phyloP scores from a whole-genome alignment of 2,113 vertebrate genomes.

The Ceyx melanurus region DNA sequence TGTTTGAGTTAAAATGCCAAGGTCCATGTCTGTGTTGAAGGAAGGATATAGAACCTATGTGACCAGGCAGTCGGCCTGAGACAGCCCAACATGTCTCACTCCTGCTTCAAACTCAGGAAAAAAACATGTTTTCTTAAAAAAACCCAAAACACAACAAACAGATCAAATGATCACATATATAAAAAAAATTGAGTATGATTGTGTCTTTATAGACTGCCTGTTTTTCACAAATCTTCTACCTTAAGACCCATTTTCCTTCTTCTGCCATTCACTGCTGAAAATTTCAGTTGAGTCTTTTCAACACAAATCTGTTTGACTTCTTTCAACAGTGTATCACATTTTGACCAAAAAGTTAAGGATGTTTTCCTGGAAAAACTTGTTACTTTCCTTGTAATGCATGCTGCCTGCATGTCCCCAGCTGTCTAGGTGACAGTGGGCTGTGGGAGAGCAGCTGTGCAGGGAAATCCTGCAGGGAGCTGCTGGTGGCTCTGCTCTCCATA shows the following conservation, averaged over 20 bases:
- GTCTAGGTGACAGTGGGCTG: not conserved
- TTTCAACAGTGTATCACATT: constrained; percentile 3
- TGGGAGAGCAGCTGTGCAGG: not conserved
- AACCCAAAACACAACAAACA: not conserved
- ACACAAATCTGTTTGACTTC: not conserved
- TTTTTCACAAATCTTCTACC: not conserved
- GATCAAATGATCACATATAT: not conserved
- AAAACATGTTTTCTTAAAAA: not conserved
- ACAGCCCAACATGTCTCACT: accelerated
- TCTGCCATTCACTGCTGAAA: not conserved
- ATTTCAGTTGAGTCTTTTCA: not conserved
- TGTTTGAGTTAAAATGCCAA: not conserved
- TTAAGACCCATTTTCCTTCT: not conserved
- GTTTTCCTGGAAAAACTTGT: not conserved
- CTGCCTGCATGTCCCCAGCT: not conserved
- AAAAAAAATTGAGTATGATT: not conserved
- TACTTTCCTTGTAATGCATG: not conserved
- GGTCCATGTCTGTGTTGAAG: not conserved
- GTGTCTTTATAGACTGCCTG: not conserved
- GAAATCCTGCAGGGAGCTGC: accelerated
- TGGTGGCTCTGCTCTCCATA: not conserved
- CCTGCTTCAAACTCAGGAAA: not conserved
- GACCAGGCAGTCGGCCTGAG: not conserved
- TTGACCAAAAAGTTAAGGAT: not conserved
- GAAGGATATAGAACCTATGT: accelerated